Conservation (phyloP, 2,888 invertebrate species). For the Oeneis ivallda region DNA sequence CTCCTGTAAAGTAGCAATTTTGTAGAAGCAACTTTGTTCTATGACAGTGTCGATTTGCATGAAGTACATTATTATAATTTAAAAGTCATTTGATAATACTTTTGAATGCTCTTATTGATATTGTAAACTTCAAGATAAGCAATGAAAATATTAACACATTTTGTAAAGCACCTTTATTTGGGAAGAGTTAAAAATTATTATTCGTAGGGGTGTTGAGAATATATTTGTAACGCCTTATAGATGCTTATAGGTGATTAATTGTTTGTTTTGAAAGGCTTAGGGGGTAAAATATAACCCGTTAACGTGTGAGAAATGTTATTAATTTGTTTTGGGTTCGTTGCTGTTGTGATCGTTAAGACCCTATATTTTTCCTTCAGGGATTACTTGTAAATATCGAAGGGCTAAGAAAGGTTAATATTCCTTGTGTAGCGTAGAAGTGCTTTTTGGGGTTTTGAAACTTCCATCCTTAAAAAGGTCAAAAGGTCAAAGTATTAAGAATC, state of each 20-base stretch:
- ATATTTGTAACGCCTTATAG: constrained; percentile 34
- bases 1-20: too few relatives aligned
- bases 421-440: too few relatives aligned
- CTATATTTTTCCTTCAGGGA: background rate
- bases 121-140: background rate
- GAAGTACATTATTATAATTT: too few relatives aligned
- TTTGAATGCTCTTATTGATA: too few relatives aligned
- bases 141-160: constrained; percentile 7
- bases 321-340: constrained; percentile 10
- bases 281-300: constrained; percentile 18
- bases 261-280: constrained; percentile 33
- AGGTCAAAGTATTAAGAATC: too few relatives aligned
- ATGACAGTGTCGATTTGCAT: too few relatives aligned
- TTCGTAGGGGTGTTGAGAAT: constrained; percentile 32
- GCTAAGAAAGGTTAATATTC: too few relatives aligned
- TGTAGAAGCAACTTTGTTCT: too few relatives aligned
- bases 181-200: constrained; percentile 31
- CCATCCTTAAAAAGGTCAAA: too few relatives aligned
- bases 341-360: background rate
- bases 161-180: constrained; percentile 19
- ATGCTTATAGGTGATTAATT: constrained; percentile 37
- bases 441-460: too few relatives aligned
- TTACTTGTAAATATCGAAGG: too few relatives aligned
- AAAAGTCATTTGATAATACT: too few relatives aligned
- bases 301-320: constrained; percentile 12